Percentiles rank a stretch among this genome's conserved stretches.
phyloP scores from a whole-genome alignment of 2,113 vertebrate genomes.

The Gulo gulo region DNA sequence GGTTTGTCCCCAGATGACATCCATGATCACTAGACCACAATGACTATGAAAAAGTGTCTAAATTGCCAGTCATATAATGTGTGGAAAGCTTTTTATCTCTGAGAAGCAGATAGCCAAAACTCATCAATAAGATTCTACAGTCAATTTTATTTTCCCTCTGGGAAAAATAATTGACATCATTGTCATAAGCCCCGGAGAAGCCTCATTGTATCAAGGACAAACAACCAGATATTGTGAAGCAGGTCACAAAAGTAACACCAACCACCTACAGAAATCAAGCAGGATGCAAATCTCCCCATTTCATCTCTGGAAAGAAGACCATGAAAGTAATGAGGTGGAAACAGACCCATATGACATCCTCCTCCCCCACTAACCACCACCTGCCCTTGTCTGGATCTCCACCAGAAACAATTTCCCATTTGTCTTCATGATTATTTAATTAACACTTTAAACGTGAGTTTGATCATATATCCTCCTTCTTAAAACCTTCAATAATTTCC shows the following conservation, averaged over 20 bases:
- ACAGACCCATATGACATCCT: not conserved
- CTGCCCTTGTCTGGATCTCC: not conserved
- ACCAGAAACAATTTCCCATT: not conserved
- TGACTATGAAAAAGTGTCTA: not conserved
- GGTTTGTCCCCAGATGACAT: not conserved
- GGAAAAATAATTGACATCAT: conserved; percentile 6
- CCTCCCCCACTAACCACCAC: not conserved
- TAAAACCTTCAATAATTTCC: not conserved
- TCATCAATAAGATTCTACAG: conserved; percentile 51
- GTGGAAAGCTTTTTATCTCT: conserved; percentile 43
- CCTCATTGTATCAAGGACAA: conserved; percentile 29
- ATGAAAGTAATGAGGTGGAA: conserved; percentile 53
- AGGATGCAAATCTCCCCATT: not conserved
- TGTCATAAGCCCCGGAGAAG: not conserved
- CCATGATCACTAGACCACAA: not conserved
- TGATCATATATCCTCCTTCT: not conserved
- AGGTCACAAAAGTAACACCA: not conserved
- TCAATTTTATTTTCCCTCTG: conserved; percentile 23
- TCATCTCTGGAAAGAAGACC: not conserved
- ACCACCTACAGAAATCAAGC: not conserved
- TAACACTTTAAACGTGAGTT: conserved; percentile 4
- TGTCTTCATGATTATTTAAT: not conserved
- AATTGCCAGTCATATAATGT: not conserved
- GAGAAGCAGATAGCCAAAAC: conserved; percentile 40
- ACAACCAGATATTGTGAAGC: not conserved